A percentile compares a stretch with the other conserved stretches of the same genome.
Evolutionary conservation across 2,888 invertebrate species (phyloP).

Genomic region (Buathra laborator): DNA sequence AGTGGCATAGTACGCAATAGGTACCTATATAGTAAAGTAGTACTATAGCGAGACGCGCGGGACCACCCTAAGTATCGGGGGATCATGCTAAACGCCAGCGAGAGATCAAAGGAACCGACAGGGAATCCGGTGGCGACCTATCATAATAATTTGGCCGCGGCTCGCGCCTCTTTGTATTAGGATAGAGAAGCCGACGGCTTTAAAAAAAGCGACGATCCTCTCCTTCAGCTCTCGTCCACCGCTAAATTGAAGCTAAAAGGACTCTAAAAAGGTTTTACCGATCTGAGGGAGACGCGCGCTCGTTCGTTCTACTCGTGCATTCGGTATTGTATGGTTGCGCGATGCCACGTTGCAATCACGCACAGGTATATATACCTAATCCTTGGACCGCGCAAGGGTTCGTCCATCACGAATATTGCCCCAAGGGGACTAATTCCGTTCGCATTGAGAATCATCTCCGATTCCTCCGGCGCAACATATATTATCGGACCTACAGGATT

Average conservation of each 20-base stretch:
- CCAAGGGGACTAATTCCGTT: slow-evolving; percentile 30
- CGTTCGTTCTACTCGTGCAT: slow-evolving; percentile 43
- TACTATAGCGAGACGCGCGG: slow-evolving; percentile 53
- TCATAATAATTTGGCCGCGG: slow-evolving; percentile 85
- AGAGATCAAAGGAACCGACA: slow-evolving; percentile 84
- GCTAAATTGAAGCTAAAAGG: slow-evolving; percentile 81
- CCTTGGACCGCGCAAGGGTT: slow-evolving; percentile 29
- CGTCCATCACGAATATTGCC: slow-evolving; percentile 46
- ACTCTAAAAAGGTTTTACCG: slow-evolving; percentile 82
- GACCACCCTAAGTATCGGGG: slow-evolving; percentile 82
- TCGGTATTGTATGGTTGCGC: slow-evolving; percentile 61
- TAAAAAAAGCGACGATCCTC: slow-evolving; percentile 65
- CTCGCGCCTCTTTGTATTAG: slow-evolving; percentile 85
- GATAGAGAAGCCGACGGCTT: slow-evolving; percentile 82
- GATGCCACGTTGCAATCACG: slow-evolving; percentile 67
- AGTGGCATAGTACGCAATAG: slow-evolving; percentile 56
- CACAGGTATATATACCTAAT: slow-evolving; percentile 67
- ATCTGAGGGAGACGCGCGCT: slow-evolving; percentile 72
- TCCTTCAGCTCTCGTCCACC: slow-evolving; percentile 69
- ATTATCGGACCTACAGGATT: slow-evolving; percentile 31
- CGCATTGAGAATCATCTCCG: slow-evolving; percentile 43
- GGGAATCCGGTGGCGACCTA: slow-evolving; percentile 85
- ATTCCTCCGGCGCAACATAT: slow-evolving; percentile 47
- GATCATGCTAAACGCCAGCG: slow-evolving; percentile 84
- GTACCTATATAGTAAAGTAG: slow-evolving; percentile 49